These are phyloP conservation scores for Drosophila bocqueti DNA, from an alignment of 1,140 invertebrate species.

Conservation along the genomic window DNA sequence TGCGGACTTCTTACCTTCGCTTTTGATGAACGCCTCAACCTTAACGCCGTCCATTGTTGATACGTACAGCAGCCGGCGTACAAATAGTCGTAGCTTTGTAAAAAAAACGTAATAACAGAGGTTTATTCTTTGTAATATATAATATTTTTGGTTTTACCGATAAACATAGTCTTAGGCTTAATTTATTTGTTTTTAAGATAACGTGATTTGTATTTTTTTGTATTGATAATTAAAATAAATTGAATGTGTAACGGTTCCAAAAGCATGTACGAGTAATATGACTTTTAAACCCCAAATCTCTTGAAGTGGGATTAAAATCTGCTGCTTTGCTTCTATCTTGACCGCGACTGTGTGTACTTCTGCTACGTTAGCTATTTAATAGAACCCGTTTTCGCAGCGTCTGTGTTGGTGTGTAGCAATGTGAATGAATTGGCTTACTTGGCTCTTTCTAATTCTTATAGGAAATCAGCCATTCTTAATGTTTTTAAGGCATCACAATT, in stretches of 20 bases:
- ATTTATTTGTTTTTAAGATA: too few species aligned
- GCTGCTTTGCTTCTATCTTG: conserved; percentile 4
- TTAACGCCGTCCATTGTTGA: conserved; percentile 56
- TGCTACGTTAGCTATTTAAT: conserved; percentile 66
- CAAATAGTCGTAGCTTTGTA: conserved; percentile 1
- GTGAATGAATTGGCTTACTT: conserved; percentile 41
- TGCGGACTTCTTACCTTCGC: conserved; percentile 67
- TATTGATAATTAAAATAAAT: neutral
- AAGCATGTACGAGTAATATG: neutral
- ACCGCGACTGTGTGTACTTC: conserved; percentile 35
- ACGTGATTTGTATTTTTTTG: too few species aligned
- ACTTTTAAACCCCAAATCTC: neutral
- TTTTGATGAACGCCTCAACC: conserved; percentile 79
- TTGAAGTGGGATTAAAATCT: neutral
- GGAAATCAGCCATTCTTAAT: conserved; percentile 5
- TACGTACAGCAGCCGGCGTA: conserved; percentile 4
- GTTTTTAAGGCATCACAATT: conserved; percentile 15
- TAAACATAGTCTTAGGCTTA: neutral
- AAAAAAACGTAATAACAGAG: neutral
- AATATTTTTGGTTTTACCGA: neutral
- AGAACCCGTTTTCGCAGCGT: conserved; percentile 65
- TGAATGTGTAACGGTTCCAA: neutral
- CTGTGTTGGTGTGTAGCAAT: conserved; percentile 29
- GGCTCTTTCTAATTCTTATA: conserved; percentile 20
- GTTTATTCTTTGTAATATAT: neutral